Conservation (phyloP, 2,888 invertebrate species). For the Clanis bilineata region DNA sequence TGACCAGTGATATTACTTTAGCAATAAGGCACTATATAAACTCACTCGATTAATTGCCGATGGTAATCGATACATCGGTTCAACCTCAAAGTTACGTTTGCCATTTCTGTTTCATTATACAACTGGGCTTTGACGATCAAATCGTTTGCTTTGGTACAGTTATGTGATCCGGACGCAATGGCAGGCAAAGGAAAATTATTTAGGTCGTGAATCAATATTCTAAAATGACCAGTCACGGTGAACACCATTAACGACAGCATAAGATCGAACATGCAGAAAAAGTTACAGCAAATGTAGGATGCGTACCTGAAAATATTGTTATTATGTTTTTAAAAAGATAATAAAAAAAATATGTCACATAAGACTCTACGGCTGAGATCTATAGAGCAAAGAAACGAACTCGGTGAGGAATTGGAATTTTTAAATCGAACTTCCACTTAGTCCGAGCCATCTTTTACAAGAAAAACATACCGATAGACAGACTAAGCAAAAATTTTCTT, state of each 20-base stretch:
- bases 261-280: constrained; percentile 31
- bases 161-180: not conserved
- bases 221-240: constrained; percentile 36
- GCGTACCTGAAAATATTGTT: constrained; percentile 21
- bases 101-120: constrained; percentile 22
- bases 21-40: too few relatives aligned
- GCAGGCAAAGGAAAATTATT: constrained; percentile 29
- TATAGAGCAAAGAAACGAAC: too few relatives aligned
- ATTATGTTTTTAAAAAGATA: too few relatives aligned
- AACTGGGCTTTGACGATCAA: not conserved
- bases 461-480: too few relatives aligned
- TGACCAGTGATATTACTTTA: too few relatives aligned
- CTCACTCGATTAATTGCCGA: constrained; percentile 26
- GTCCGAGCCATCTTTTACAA: too few relatives aligned
- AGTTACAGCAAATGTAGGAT: constrained; percentile 23
- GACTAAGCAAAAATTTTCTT: too few relatives aligned
- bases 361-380: too few relatives aligned
- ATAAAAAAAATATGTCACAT: too few relatives aligned
- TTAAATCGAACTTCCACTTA: too few relatives aligned
- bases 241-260: constrained; percentile 34
- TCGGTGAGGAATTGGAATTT: too few relatives aligned
- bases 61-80: constrained; percentile 31
- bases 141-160: constrained; percentile 18
- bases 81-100: constrained; percentile 19
- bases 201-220: constrained; percentile 30